These are phyloP conservation scores for Hetaerina titia DNA, from an alignment of 2,888 invertebrate species.

Conservation along the genomic window DNA sequence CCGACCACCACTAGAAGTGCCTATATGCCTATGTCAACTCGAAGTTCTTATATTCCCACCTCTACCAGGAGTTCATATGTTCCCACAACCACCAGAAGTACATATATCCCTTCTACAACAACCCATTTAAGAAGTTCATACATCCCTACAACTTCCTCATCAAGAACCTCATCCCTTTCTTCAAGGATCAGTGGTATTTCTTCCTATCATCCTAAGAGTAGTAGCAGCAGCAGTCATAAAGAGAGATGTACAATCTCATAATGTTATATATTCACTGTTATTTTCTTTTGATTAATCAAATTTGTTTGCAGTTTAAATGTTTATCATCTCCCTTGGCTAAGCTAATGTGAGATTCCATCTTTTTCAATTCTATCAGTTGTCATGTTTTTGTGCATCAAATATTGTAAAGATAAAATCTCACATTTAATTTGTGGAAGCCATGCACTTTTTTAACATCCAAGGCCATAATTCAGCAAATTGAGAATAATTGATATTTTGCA, in stretches of 20 bases:
- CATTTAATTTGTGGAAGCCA: neutral
- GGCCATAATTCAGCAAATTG: neutral
- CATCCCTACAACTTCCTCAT: neutral
- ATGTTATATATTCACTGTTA: neutral
- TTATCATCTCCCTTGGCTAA: neutral
- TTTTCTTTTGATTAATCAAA: neutral
- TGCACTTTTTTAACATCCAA: neutral
- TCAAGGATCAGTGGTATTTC: slow-evolving; percentile 42
- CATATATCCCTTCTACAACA: slow-evolving; percentile 3
- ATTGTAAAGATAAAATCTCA: neutral
- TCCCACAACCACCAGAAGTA: neutral
- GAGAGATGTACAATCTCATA: slow-evolving; percentile 56
- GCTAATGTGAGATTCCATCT: neutral
- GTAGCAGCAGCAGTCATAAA: neutral
- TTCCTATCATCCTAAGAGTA: slow-evolving; percentile 49
- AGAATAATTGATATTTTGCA: neutral
- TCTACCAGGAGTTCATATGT: slow-evolving; percentile 42
- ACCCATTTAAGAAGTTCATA: slow-evolving; percentile 17
- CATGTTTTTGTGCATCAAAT: neutral
- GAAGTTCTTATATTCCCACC: slow-evolving; percentile 34
- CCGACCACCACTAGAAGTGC: slow-evolving; percentile 37
- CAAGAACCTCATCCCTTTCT: slow-evolving; percentile 14
- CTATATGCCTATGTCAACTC: slow-evolving; percentile 17
- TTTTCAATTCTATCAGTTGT: neutral
- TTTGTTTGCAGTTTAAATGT: neutral